These are phyloP conservation scores for Drosophila chauvacae DNA, from an alignment of 1,140 invertebrate genomes.

Conservation along the genomic window DNA sequence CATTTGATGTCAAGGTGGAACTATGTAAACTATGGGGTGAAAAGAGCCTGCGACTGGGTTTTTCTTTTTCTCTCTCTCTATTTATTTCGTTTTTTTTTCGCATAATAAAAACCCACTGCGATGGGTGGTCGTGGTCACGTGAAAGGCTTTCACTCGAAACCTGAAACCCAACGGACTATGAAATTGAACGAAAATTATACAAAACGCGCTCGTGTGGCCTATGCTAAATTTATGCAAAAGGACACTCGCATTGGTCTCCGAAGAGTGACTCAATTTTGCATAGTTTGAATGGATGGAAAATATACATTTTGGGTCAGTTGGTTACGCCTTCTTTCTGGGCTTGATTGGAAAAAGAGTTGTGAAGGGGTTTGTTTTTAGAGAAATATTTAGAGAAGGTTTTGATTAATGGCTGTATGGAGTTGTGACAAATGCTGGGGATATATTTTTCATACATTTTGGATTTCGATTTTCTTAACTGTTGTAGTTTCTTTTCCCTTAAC, in stretches of 20 bases:
- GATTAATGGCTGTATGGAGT: conserved; percentile 1
- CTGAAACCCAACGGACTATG: conserved; percentile 76
- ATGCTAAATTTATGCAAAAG: conserved; percentile 77
- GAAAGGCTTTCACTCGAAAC: conserved; percentile 69
- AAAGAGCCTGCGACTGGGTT: conserved; percentile 14
- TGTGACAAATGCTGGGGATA: neutral
- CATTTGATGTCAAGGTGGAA: conserved; percentile 81
- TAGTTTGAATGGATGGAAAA: conserved; percentile 2
- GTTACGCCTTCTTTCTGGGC: conserved; percentile 8
- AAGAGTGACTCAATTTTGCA: conserved; percentile 45
- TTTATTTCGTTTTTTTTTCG: conserved; percentile 6
- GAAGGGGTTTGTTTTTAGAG: no score
- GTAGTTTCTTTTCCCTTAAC: neutral
- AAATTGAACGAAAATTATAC: conserved; percentile 84
- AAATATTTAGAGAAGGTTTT: conserved; percentile 2
- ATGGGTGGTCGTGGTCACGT: conserved; percentile 63
- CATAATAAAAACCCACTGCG: conserved; percentile 57
- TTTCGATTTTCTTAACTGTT: no score
- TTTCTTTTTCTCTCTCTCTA: neutral
- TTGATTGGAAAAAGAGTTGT: conserved; percentile 8
- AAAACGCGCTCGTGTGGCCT: conserved; percentile 53
- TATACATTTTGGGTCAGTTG: conserved; percentile 21
- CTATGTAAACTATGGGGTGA: conserved; percentile 73
- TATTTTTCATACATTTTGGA: neutral
- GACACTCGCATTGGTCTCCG: conserved; percentile 36